Conservation (phyloP, 1,140 invertebrate genomes). For the Drosophila ironensis region DNA sequence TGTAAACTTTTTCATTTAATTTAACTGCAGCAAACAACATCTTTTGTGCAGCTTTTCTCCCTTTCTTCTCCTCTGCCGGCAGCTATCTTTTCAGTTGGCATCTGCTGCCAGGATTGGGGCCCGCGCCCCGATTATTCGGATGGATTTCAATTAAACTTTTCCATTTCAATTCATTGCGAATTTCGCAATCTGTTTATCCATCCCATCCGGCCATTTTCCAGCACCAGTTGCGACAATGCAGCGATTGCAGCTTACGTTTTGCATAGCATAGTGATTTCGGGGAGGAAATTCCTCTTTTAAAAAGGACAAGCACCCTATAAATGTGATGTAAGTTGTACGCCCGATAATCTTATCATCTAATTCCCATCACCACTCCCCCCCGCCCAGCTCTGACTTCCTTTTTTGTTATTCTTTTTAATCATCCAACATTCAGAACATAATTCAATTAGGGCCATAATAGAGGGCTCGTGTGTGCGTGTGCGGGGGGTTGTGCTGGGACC, state of each 20-base stretch:
- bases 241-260: too few species aligned
- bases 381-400: not conserved
- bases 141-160: conserved; percentile 75
- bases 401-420: conserved; percentile 28
- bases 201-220: not conserved
- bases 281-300: too few species aligned
- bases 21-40: conserved; percentile 75
- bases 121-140: not conserved
- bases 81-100: conserved; percentile 43
- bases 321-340: not conserved
- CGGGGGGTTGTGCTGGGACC: too few species aligned
- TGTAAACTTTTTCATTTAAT: conserved; percentile 81
- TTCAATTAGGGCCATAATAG: conserved; percentile 66
- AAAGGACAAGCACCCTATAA: too few species aligned
- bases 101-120: conserved; percentile 27
- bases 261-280: too few species aligned
- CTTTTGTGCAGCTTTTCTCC: conserved; percentile 60
- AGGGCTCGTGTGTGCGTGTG: conserved; percentile 30
- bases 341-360: conserved; percentile 16
- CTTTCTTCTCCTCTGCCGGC: conserved; percentile 6
- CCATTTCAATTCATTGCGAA: conserved; percentile 51
- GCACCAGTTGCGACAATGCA: not conserved
- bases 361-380: conserved; percentile 7
- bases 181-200: not conserved
- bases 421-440: conserved; percentile 49